phyloP scores from a whole-genome alignment of 2,113 vertebrate species.

The Trinectes maculatus region DNA sequence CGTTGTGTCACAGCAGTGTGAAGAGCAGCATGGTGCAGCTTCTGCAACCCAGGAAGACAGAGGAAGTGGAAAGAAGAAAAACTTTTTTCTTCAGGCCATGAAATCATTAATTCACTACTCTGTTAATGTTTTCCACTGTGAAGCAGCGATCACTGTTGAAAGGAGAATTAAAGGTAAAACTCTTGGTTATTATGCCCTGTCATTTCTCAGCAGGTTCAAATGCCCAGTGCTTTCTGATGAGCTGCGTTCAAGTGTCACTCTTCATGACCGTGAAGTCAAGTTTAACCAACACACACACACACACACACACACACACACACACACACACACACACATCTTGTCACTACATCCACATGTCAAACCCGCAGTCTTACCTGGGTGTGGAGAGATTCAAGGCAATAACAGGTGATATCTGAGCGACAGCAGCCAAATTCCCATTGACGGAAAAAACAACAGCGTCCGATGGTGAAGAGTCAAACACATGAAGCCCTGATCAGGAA shows the following conservation, averaged over 20 bases:
- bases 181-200: no score
- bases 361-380: conserved; percentile 59
- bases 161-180: no score
- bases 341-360: no score
- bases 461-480: not conserved
- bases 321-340: no score
- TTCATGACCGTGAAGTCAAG: no score
- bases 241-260: no score
- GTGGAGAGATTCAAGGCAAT: not conserved
- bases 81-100: not conserved
- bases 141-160: no score
- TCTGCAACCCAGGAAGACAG: conserved; percentile 44
- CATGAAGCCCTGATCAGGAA: conserved; percentile 38
- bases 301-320: no score
- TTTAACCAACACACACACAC: no score
- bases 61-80: conserved; percentile 50
- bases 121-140: not conserved
- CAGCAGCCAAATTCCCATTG: conserved; percentile 13
- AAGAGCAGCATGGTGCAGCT: conserved; percentile 21
- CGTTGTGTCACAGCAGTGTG: not conserved
- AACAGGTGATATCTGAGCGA: conserved; percentile 35
- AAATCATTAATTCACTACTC: not conserved
- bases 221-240: no score
- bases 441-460: conserved; percentile 1
- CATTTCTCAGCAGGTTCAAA: no score